Conservation (phyloP, 2,113 vertebrate species). For the Himantopus leucocephalus region DNA sequence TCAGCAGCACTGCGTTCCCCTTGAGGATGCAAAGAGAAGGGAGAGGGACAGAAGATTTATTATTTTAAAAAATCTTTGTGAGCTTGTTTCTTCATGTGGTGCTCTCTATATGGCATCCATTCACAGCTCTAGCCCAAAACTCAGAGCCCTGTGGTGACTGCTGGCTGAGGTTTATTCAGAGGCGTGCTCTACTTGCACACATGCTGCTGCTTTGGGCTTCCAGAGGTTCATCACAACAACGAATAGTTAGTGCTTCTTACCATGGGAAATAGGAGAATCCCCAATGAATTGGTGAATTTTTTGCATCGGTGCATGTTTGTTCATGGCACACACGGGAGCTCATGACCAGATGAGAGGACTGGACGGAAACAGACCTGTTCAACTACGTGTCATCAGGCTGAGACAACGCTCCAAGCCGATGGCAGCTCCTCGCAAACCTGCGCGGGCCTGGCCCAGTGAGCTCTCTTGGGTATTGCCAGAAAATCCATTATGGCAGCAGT, state of each 20-base stretch:
- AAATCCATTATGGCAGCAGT: background rate
- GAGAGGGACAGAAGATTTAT: background rate
- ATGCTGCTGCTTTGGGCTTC: background rate
- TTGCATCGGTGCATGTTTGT: background rate
- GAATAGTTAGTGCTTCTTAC: background rate
- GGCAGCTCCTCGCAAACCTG: background rate
- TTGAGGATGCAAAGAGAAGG: background rate
- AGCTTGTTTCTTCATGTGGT: background rate
- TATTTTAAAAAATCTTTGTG: background rate
- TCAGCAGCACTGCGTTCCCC: background rate
- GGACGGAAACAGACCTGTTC: background rate
- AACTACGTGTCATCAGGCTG: background rate
- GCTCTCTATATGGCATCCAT: background rate
- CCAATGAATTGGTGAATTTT: background rate
- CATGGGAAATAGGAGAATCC: background rate
- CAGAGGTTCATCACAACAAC: background rate
- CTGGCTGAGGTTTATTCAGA: background rate
- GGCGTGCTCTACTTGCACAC: background rate
- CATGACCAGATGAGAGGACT: background rate
- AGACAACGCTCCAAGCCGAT: fast-evolving
- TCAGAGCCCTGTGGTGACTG: background rate
- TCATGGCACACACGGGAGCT: background rate
- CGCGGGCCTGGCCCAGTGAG: background rate
- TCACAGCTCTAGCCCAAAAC: background rate
- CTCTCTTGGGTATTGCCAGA: background rate